phyloP scores from a whole-genome alignment of 2,888 invertebrate species.

The Chesias legatella region DNA sequence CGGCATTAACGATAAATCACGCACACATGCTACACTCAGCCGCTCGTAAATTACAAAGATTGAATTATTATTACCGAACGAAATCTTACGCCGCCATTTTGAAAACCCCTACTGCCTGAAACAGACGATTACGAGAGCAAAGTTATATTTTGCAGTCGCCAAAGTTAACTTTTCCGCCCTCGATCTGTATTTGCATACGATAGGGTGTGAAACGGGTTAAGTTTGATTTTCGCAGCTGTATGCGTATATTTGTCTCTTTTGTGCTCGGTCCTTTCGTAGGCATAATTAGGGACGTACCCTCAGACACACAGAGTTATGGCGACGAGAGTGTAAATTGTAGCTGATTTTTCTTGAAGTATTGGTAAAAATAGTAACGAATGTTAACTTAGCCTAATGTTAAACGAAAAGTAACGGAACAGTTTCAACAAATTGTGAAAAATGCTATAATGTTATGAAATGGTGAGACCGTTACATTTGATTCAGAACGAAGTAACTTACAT shows the following conservation, averaged over 20 bases:
- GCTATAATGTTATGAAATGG: too few species aligned
- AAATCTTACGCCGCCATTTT: slow-evolving; percentile 79
- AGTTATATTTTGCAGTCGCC: slow-evolving; percentile 31
- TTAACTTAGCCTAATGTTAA: too few species aligned
- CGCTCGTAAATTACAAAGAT: slow-evolving; percentile 77
- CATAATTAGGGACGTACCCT: slow-evolving; percentile 76
- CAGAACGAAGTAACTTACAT: too few species aligned
- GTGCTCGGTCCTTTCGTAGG: slow-evolving; percentile 67
- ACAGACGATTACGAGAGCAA: slow-evolving; percentile 73
- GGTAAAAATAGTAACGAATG: too few species aligned
- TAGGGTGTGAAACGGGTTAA: slow-evolving; percentile 32
- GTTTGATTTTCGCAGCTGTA: slow-evolving; percentile 31
- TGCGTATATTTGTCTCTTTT: slow-evolving; percentile 55
- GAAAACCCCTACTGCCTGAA: slow-evolving; percentile 67
- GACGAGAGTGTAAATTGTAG: too few species aligned
- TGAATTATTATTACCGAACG: slow-evolving; percentile 77
- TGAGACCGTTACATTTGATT: too few species aligned
- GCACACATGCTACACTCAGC: slow-evolving; percentile 59
- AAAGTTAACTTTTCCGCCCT: slow-evolving; percentile 22
- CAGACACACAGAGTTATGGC: slow-evolving; percentile 2
- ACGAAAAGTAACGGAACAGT: too few species aligned
- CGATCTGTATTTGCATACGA: slow-evolving; percentile 21
- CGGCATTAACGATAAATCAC: slow-evolving; percentile 69
- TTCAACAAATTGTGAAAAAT: too few species aligned
- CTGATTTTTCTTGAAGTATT: too few species aligned